These are phyloP conservation scores for Paedocypris micromegethes DNA, from an alignment of 2,797 vertebrate genomes.

Conservation along the genomic window DNA sequence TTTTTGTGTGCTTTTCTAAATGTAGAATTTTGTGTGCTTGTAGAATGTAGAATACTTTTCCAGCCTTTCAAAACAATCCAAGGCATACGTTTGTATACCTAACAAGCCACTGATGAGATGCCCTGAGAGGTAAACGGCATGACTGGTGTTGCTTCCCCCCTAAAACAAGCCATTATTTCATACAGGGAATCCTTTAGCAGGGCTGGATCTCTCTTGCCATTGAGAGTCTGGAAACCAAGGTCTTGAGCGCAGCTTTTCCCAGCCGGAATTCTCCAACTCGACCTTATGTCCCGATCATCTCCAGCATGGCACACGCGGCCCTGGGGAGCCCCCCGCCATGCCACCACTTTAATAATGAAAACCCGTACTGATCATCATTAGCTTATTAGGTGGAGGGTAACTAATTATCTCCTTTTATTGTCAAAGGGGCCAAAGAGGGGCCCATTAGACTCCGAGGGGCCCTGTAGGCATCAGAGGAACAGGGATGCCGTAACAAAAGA, in stretches of 20 bases:
- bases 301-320: slow-evolving; percentile 18
- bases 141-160: slow-evolving; percentile 36
- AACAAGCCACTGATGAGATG: slow-evolving; percentile 54
- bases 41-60: too few relatives aligned
- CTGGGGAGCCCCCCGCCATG: slow-evolving; percentile 54
- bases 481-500: slow-evolving; percentile 38
- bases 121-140: slow-evolving; percentile 60
- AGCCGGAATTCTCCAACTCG: not conserved
- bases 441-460: slow-evolving; percentile 51
- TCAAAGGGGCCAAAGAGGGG: slow-evolving; percentile 58
- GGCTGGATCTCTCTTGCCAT: slow-evolving; percentile 39
- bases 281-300: not conserved
- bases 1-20: too few relatives aligned
- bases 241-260: slow-evolving; percentile 32
- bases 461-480: slow-evolving; percentile 44
- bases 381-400: slow-evolving; percentile 68
- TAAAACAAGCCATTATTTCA: slow-evolving; percentile 21
- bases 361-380: slow-evolving; percentile 65
- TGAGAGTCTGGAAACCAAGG: slow-evolving; percentile 10
- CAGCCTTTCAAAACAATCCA: not conserved
- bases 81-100: not conserved
- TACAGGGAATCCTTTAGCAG: slow-evolving; percentile 1
- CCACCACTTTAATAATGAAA: slow-evolving; percentile 59
- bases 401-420: slow-evolving; percentile 75
- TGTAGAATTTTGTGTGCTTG: too few relatives aligned